phyloP scores from a whole-genome alignment of 1,140 invertebrate genomes.

The Drosophila malerkotliana region DNA sequence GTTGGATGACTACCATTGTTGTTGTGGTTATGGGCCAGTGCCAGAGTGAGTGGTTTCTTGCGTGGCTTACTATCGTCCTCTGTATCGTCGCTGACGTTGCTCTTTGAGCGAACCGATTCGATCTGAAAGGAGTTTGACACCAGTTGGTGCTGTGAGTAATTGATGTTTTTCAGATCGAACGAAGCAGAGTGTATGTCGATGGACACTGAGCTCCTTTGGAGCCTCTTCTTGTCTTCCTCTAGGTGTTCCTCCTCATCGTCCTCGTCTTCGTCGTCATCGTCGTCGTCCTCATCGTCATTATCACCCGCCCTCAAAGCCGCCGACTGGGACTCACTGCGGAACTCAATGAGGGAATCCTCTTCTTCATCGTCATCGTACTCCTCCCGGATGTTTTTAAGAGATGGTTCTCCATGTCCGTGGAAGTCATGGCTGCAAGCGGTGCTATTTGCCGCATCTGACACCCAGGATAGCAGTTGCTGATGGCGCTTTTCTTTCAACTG shows the following conservation, averaged over 20 bases:
- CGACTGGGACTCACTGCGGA: conserved; percentile 78
- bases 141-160: conserved; percentile 70
- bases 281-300: conserved; percentile 21
- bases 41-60: conserved; percentile 56
- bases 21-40: conserved; percentile 51
- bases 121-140: conserved; percentile 82
- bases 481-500: conserved; percentile 56
- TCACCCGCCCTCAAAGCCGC: conserved; percentile 51
- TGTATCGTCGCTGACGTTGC: conserved; percentile 31
- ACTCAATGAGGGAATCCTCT: conserved; percentile 76
- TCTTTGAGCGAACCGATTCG: conserved; percentile 77
- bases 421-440: conserved; percentile 60
- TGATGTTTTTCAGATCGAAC: conserved; percentile 73
- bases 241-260: conserved; percentile 14
- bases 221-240: background rate
- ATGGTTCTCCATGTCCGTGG: conserved; percentile 31
- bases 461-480: conserved; percentile 70
- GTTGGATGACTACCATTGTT: conserved; percentile 33
- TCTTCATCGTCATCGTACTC: conserved; percentile 67
- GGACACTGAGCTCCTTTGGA: conserved; percentile 59
- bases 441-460: conserved; percentile 70
- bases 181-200: conserved; percentile 78
- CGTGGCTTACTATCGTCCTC: conserved; percentile 24
- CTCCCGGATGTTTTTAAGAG: conserved; percentile 29
- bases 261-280: conserved; percentile 22